Conservation (phyloP, 2,797 vertebrate genomes). For the Rhyacichthys aspro region DNA sequence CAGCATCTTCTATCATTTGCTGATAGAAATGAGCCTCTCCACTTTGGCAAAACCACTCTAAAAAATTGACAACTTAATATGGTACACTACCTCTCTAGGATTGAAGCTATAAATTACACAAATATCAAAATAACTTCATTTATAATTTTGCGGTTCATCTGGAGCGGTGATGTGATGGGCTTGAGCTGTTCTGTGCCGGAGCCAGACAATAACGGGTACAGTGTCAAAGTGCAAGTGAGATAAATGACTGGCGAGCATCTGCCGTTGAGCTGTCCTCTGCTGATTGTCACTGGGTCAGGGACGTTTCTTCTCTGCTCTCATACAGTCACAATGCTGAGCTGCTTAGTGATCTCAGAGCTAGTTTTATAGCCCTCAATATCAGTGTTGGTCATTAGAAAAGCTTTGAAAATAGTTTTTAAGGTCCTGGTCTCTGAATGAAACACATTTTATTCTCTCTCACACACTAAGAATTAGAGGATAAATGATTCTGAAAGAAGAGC, state of each 20-base stretch:
- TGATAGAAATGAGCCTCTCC: not conserved
- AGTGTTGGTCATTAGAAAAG: not conserved
- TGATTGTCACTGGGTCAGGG: conserved; percentile 52
- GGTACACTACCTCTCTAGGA: conserved; percentile 27
- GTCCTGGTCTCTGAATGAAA: too few species aligned
- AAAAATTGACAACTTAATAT: conserved; percentile 13
- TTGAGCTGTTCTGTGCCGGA: conserved; percentile 62
- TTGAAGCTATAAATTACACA: conserved; percentile 60
- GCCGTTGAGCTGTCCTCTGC: conserved; percentile 57
- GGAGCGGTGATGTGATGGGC: conserved; percentile 48
- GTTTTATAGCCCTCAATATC: not conserved
- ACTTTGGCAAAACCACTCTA: conserved; percentile 1
- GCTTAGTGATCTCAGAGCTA: conserved; percentile 17
- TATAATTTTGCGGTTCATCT: conserved; percentile 57
- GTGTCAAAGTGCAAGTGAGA: conserved; percentile 76
- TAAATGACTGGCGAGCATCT: conserved; percentile 73
- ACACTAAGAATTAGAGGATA: too few species aligned
- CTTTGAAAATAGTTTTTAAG: not conserved
- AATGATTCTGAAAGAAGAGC: too few species aligned
- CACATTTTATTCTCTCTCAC: too few species aligned
- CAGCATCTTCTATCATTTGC: not conserved
- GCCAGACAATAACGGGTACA: conserved; percentile 69
- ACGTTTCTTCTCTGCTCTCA: conserved; percentile 39
- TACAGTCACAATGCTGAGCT: conserved; percentile 26
- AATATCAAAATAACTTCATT: conserved; percentile 58